Conservation (phyloP, 2,797 vertebrate species). For the Amniataba percoides region DNA sequence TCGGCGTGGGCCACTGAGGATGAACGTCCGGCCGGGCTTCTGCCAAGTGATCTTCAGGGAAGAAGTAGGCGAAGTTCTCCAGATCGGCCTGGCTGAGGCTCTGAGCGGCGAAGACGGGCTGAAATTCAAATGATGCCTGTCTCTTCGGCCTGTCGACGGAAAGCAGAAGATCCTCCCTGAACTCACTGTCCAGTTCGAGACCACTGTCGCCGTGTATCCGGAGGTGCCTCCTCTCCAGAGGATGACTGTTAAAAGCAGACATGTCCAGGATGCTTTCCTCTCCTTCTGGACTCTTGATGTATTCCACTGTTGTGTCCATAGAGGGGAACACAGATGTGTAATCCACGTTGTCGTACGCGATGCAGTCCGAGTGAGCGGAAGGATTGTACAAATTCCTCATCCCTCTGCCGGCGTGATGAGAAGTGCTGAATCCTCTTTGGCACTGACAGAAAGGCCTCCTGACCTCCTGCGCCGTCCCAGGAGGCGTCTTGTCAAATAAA, state of each 20-base stretch:
- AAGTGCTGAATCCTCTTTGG: conserved; percentile 64
- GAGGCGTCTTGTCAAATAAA: conserved; percentile 84
- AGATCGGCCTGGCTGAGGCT: conserved; percentile 74
- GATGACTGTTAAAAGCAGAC: conserved; percentile 52
- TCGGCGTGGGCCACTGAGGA: conserved; percentile 84
- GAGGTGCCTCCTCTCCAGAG: conserved; percentile 46
- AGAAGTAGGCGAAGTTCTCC: conserved; percentile 86
- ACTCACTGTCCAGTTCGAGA: conserved; percentile 32
- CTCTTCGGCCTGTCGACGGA: conserved; percentile 61
- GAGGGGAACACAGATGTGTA: conserved; percentile 84
- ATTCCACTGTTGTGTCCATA: conserved; percentile 85
- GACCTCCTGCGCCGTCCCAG: conserved; percentile 50
- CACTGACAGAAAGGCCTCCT: conserved; percentile 82
- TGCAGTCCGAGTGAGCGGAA: conserved; percentile 70
- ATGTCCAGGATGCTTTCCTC: conserved; percentile 59
- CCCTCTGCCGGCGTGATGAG: conserved; percentile 31
- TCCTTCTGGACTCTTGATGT: conserved; percentile 72
- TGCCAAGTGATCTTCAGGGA: conserved; percentile 85
- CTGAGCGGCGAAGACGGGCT: conserved; percentile 67
- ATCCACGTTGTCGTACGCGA: conserved; percentile 80
- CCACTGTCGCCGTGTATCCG: neutral
- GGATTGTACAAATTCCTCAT: conserved; percentile 50
- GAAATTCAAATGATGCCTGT: conserved; percentile 67
- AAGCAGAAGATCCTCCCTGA: conserved; percentile 64
- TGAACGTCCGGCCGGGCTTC: conserved; percentile 59